These are phyloP conservation scores for Dipodomys stephensi DNA, from an alignment of 2,113 vertebrate genomes.

Conservation along the genomic window DNA sequence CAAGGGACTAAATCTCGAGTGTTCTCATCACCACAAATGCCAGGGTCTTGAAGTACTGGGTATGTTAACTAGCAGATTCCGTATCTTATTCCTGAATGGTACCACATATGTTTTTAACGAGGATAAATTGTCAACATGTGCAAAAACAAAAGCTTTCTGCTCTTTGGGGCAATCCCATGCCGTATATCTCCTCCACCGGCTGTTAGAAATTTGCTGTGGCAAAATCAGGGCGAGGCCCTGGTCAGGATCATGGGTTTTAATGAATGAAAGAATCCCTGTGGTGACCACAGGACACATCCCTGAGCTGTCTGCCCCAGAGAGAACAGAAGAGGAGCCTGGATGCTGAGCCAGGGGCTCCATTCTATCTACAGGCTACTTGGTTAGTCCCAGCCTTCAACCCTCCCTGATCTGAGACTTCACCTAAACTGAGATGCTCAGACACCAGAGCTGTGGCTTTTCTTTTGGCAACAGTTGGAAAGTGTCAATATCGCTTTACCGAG, in stretches of 20 bases:
- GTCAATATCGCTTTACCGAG: neutral
- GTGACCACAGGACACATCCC: fast-evolving
- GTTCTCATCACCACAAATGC: neutral
- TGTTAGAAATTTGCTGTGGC: neutral
- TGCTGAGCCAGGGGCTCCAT: no score
- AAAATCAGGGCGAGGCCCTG: neutral
- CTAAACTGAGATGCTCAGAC: neutral
- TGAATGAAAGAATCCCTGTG: neutral
- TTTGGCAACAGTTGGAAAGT: neutral
- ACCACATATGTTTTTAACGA: neutral
- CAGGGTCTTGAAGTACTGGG: no score
- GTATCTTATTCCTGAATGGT: neutral
- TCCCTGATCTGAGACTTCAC: no score
- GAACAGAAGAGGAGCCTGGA: no score
- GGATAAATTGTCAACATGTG: neutral
- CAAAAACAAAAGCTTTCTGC: neutral
- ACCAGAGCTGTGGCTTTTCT: neutral
- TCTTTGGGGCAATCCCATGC: neutral
- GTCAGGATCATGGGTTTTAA: neutral
- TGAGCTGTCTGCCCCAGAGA: neutral
- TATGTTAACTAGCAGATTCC: neutral
- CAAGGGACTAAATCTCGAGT: no score
- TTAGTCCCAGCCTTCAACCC: no score
- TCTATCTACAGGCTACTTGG: neutral
- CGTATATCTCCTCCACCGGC: neutral